These are phyloP conservation scores for Muscidifurax raptorellus DNA, from an alignment of 1,140 invertebrate species.

Conservation along the genomic window DNA sequence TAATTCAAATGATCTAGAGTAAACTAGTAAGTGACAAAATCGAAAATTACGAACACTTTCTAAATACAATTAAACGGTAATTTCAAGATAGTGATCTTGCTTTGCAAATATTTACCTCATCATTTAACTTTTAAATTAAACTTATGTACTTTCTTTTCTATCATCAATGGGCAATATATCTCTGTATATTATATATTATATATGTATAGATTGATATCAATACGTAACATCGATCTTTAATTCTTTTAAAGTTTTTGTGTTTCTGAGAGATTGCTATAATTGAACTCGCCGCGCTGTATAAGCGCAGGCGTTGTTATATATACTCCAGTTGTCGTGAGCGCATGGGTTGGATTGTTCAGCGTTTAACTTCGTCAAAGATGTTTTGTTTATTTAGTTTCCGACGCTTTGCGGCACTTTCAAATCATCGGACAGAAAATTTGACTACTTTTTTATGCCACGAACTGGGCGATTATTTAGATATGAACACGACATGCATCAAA, in stretches of 20 bases:
- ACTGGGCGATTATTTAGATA: slow-evolving; percentile 20
- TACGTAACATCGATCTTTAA: slow-evolving; percentile 44
- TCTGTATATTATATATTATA: slow-evolving; percentile 46
- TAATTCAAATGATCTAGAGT: not conserved
- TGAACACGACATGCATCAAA: slow-evolving; percentile 34
- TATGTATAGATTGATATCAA: slow-evolving; percentile 53
- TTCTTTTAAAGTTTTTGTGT: slow-evolving; percentile 34
- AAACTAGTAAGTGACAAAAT: not conserved
- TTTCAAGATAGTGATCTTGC: not conserved
- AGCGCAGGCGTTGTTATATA: not conserved
- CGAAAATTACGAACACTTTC: not conserved
- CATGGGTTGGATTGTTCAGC: not conserved
- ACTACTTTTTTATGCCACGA: slow-evolving; percentile 24
- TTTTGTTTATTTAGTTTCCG: not conserved
- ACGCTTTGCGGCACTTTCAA: not conserved
- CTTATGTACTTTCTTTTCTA: slow-evolving; percentile 13
- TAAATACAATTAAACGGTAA: not conserved
- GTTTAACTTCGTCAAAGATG: not conserved
- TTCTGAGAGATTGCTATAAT: slow-evolving; percentile 25
- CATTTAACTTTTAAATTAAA: slow-evolving; percentile 29
- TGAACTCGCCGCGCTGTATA: not conserved
- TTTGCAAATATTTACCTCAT: slow-evolving; percentile 2
- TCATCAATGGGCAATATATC: slow-evolving; percentile 28
- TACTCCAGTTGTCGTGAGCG: not conserved
- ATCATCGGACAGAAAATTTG: slow-evolving; percentile 6